Evolutionary conservation across 2,888 invertebrate species (phyloP).

Genomic region (Cyaniris semiargus): DNA sequence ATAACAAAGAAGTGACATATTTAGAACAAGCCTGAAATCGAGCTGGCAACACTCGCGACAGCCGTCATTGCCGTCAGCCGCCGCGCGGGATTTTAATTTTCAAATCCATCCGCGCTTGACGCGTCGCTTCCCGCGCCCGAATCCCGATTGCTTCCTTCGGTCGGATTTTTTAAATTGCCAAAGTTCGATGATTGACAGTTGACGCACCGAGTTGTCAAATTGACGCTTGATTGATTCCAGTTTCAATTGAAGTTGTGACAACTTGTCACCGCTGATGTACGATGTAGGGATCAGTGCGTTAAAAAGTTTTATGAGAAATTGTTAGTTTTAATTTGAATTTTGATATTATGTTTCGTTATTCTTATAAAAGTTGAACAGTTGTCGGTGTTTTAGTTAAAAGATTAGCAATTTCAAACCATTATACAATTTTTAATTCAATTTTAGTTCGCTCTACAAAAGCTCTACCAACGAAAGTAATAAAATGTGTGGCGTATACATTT

Average conservation of each 20-base stretch:
- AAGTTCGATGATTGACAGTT: slow-evolving; percentile 64
- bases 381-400: background rate
- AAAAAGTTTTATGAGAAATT: slow-evolving; percentile 28
- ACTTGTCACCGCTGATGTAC: slow-evolving; percentile 39
- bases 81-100: slow-evolving; percentile 76
- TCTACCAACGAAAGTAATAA: background rate
- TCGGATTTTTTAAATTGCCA: slow-evolving; percentile 63
- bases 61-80: slow-evolving; percentile 75
- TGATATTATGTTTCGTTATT: background rate
- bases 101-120: slow-evolving; percentile 70
- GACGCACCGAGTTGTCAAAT: slow-evolving; percentile 54
- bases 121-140: slow-evolving; percentile 56
- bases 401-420: background rate
- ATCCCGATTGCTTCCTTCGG: slow-evolving; percentile 65
- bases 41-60: slow-evolving; percentile 60
- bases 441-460: background rate
- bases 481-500: background rate
- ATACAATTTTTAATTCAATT: background rate
- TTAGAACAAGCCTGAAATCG: slow-evolving; percentile 81
- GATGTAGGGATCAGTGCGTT: slow-evolving; percentile 33
- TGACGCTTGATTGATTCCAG: slow-evolving; percentile 63
- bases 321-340: background rate
- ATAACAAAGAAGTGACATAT: slow-evolving; percentile 80
- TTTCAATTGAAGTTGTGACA: slow-evolving; percentile 56
- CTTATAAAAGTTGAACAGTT: background rate